Evolutionary conservation across 2,113 vertebrate genomes (phyloP).

Genomic region (Vulpes vulpes): DNA sequence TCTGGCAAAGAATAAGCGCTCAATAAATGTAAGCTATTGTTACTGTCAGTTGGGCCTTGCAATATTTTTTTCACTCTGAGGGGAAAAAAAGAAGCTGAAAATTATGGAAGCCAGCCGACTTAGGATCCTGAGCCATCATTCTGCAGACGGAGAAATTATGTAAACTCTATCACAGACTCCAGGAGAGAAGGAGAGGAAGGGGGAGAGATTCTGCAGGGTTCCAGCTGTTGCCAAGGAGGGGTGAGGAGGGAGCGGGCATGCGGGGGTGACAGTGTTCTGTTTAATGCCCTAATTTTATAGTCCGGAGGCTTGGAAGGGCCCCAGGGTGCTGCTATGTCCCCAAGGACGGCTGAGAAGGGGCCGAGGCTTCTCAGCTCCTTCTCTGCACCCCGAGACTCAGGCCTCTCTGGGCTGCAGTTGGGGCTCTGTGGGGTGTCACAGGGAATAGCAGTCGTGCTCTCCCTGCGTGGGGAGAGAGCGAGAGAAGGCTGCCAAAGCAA

Average conservation of each 20-base stretch:
- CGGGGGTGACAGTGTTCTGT: fast-evolving
- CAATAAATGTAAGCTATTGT: not conserved
- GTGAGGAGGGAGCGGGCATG: fast-evolving
- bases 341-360: too few species aligned
- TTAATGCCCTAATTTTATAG: not conserved
- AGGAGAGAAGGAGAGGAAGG: not conserved
- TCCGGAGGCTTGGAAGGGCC: not conserved
- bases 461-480: not conserved
- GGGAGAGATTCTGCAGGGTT: not conserved
- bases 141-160: constrained; percentile 27
- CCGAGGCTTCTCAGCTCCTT: not conserved
- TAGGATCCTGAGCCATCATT: not conserved
- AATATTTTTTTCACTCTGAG: not conserved
- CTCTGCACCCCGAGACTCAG: fast-evolving
- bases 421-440: not conserved
- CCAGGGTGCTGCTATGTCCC: not conserved
- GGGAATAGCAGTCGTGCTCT: not conserved
- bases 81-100: not conserved
- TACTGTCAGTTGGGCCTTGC: not conserved
- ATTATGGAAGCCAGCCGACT: not conserved
- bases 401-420: not conserved
- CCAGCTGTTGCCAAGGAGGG: not conserved
- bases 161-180: not conserved
- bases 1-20: not conserved
- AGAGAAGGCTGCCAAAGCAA: constrained; percentile 76